These are phyloP conservation scores for Molothrus ater DNA, from an alignment of 2,797 vertebrate species.

Conservation along the genomic window DNA sequence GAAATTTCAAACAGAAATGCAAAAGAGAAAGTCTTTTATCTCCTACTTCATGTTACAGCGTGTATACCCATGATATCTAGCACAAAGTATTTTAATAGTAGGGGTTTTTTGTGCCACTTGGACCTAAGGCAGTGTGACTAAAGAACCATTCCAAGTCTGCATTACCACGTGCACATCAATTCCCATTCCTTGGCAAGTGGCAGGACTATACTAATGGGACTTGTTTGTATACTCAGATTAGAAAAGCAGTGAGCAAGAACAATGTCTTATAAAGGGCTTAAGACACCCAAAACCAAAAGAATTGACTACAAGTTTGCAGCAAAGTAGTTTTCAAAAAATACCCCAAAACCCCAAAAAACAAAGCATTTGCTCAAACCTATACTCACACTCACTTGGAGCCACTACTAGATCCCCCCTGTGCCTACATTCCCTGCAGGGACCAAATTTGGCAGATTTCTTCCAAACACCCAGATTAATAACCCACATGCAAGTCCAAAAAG, in stretches of 20 bases:
- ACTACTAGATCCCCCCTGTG: background rate
- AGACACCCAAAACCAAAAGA: background rate
- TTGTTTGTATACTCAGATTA: background rate
- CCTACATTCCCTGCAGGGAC: background rate
- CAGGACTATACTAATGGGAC: background rate
- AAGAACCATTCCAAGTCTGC: background rate
- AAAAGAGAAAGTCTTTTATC: background rate
- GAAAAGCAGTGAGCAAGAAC: background rate
- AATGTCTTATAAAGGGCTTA: background rate
- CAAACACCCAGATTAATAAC: background rate
- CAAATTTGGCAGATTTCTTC: background rate
- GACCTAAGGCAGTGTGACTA: background rate
- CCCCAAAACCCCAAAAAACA: background rate
- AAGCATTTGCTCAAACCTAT: background rate
- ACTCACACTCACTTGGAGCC: background rate
- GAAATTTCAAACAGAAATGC: background rate
- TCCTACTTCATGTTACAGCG: background rate
- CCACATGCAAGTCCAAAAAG: background rate
- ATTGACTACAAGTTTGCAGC: background rate
- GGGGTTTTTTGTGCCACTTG: background rate
- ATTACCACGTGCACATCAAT: background rate
- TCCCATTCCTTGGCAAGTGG: background rate
- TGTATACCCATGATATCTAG: background rate
- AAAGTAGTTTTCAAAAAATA: background rate
- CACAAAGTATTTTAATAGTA: background rate